A percentile compares a stretch with the other conserved stretches of the same genome.
phyloP scores from a whole-genome alignment of 1,140 invertebrate genomes.

The Ceratina japonica region DNA sequence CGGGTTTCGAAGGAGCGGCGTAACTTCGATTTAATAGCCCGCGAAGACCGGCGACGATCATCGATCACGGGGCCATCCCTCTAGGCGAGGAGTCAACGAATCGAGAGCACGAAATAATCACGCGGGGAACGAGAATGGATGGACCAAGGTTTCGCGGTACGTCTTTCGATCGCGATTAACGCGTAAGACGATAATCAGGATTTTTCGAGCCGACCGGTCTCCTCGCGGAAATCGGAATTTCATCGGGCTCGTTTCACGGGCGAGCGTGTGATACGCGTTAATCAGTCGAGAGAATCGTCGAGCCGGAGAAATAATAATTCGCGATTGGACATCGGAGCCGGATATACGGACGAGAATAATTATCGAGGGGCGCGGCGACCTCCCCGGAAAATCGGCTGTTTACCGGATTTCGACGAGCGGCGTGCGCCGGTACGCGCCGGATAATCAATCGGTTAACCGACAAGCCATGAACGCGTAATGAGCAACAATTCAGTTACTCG shows the following conservation, averaged over 20 bases:
- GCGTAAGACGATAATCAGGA: not conserved
- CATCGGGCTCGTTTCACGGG: not conserved
- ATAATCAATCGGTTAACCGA: slow-evolving; percentile 58
- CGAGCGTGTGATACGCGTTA: not conserved
- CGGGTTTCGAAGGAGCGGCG: not conserved
- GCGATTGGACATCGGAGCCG: slow-evolving; percentile 8
- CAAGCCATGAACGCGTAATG: slow-evolving; percentile 51
- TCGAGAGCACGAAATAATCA: slow-evolving; percentile 38
- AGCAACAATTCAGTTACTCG: slow-evolving; percentile 47
- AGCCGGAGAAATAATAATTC: slow-evolving; percentile 24
- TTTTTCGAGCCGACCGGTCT: not conserved
- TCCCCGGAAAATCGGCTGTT: slow-evolving; percentile 31
- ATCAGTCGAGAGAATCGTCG: slow-evolving; percentile 10
- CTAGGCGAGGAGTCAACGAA: slow-evolving; percentile 39
- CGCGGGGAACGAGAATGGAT: slow-evolving; percentile 33
- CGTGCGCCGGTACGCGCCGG: not conserved
- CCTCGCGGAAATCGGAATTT: not conserved
- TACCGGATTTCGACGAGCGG: slow-evolving; percentile 23
- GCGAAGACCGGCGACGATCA: slow-evolving; percentile 65
- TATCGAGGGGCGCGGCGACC: slow-evolving; percentile 14
- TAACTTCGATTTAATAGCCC: slow-evolving; percentile 70
- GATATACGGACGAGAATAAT: slow-evolving; percentile 24
- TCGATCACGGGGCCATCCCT: slow-evolving; percentile 67
- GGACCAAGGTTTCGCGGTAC: slow-evolving; percentile 7
- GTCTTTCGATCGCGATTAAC: slow-evolving; percentile 22